Base-by-base conservation (phyloP, 23 tunicate genomes). In the Phallusia fumigata region DNA sequence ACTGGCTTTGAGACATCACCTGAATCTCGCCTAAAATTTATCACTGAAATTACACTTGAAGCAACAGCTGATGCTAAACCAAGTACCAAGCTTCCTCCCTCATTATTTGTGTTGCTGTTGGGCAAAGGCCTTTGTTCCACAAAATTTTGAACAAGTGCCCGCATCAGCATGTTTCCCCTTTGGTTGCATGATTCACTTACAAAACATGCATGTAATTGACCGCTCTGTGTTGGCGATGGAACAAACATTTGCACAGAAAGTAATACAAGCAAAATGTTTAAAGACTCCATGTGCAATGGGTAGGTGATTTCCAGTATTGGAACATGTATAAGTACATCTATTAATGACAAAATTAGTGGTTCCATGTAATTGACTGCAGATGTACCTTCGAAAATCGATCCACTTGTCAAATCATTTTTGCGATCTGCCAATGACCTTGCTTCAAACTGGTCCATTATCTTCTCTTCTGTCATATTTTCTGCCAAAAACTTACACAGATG, bases 391-490 rank as follows among this genome's bases (percentile, higher is more conserved):
- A 93, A 76, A 22, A 88, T 83, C 0, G 85, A 84, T 0, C 90
- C 90, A 75, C 84, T 35, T 36, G 92, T 76, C 30, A 93, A 36
- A 36, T 93, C 98, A 35, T 84, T 87, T 78, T 89, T 81, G 64
- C 92, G 52, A 22, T 96, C 90, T 22, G 36, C 88, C 36, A 91
- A 73, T 0, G 92, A 84, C 26, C 90, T 76, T 33, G 92, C 88
- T 88, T 82, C 96, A 76, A 97, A 97, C 76, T 88, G 96, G 31
- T 88, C 97, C 35, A 88, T 47, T 44, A 97, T 83, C 33, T 89
- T 97, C 36, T 87, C 92, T 76, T 92, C 99, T 18, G 96, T 76
- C 89, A 92, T 92, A 65, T 97, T 86, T 80, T 97, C 95, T 52
- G 85, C 89, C 31, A 87, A 58, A 83, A 88, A 93, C 72, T 85